phyloP scores from a whole-genome alignment of 2,888 invertebrate species.

The Pedicia rivosa region DNA sequence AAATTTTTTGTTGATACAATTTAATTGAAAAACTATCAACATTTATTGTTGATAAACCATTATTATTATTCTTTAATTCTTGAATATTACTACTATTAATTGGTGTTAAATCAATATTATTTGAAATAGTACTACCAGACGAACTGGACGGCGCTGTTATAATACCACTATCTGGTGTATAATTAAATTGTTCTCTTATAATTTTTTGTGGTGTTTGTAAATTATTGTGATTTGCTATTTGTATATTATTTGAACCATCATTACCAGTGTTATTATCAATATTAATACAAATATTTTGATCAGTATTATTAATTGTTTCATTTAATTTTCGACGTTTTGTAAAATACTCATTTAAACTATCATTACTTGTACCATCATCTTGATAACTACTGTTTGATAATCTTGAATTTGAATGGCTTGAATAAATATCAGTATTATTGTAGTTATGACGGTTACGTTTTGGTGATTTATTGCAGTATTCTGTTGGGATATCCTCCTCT shows the following conservation, averaged over 20 bases:
- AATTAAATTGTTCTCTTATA: constrained; percentile 8
- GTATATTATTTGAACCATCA: neutral
- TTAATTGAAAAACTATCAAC: constrained; percentile 11
- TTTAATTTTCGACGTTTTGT: constrained; percentile 11
- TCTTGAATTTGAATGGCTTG: constrained; percentile 21
- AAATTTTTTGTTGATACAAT: constrained; percentile 34
- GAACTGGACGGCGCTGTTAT: constrained; percentile 15
- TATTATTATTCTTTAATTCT: constrained; percentile 7
- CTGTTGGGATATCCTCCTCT: neutral
- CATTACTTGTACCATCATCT: constrained; percentile 15
- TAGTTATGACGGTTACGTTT: constrained; percentile 2
- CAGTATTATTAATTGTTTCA: constrained; percentile 6
- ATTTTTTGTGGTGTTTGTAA: constrained; percentile 1
- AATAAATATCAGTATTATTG: constrained; percentile 15
- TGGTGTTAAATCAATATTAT: constrained; percentile 5
- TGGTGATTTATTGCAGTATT: neutral
- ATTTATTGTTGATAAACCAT: neutral
- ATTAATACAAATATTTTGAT: constrained; percentile 3
- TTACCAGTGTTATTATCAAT: no score
- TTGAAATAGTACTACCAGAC: constrained; percentile 10
- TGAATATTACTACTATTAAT: constrained; percentile 5
- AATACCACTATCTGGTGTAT: constrained; percentile 22
- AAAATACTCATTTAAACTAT: constrained; percentile 12
- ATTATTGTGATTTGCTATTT: neutral
- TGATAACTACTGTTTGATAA: constrained; percentile 18